Base-by-base conservation (phyloP, 2,113 vertebrate species). In the Colinus virginianus region DNA sequence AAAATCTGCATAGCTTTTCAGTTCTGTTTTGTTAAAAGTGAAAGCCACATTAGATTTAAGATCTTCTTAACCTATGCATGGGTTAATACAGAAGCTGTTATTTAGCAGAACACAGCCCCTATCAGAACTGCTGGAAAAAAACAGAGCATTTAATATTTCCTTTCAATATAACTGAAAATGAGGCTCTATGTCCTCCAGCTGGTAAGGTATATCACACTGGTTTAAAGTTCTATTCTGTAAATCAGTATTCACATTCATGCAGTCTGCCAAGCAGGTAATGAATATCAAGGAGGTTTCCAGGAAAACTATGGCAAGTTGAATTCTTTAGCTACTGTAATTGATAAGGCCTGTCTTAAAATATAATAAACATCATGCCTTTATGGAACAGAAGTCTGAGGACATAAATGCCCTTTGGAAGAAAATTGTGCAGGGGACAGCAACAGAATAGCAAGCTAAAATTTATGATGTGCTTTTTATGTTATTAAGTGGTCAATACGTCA, bases 91-190 rank as follows among this genome's bases (percentile, higher is more conserved):
- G 53, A 76, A 69, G n/a, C 48, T 71, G 30, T 86, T 91, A 67
- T 53, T 95, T 70, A 42, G 13, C 20, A 38, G 63, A 88, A 93
- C 63, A 40, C 3, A 22, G 5, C 6, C 59, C 48, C 80, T 78
- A 22, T 34, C 48, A 64, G 74, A 92, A 93, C 71, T 19, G 19
- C 17, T 43, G 3, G 75, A 63, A 84, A 58, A 56, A 78, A 93
- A 51, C 4, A 78, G 30, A 78, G 7, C 71, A 49, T 78, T 89
- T 62, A 83, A 85, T 69, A 53, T 38, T 59, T 76, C 64, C 45
- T 92, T 90, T 93, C 66, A 79, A 30, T 75, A 77, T 93, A 95
- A 82, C 23, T 87, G 21, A 56, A 92, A 91, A 89, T 63, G 28
- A 45, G 72, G 36, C 34, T 38, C 40, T 7, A 16, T 56, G 40